Conservation (phyloP, 2,797 vertebrate genomes). For the Atherinosoma microstoma region DNA sequence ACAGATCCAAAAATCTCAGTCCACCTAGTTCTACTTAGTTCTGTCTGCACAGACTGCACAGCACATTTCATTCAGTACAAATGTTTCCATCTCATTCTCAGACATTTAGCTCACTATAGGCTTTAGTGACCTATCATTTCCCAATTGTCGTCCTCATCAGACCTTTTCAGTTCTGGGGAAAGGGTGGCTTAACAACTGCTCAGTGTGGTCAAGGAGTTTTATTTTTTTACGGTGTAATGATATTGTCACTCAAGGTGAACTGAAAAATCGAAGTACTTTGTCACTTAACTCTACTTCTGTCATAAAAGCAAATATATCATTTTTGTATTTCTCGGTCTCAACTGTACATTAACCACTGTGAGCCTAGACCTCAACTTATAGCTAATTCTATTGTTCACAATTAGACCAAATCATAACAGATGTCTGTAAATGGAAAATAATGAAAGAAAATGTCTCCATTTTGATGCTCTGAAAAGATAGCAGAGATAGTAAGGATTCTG, state of each 20-base stretch:
- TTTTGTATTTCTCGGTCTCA: neutral
- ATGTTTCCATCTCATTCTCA: constrained; percentile 49
- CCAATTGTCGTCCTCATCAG: constrained; percentile 44
- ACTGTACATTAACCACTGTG: neutral
- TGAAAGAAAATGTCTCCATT: neutral
- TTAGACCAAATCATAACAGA: neutral
- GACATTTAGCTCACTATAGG: constrained; percentile 43
- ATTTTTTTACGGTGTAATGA: constrained; percentile 28
- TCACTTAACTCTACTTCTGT: constrained; percentile 3
- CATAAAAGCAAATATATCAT: neutral
- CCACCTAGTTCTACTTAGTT: constrained; percentile 12
- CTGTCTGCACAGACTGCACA: constrained; percentile 20
- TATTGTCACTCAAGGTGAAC: constrained; percentile 5
- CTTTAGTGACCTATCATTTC: constrained; percentile 42
- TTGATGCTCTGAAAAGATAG: neutral
- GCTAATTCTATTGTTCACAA: neutral
- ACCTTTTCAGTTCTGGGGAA: constrained; percentile 29
- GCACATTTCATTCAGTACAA: constrained; percentile 15
- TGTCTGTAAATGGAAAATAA: neutral
- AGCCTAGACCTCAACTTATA: neutral
- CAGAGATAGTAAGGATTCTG: too few species aligned
- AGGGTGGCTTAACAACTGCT: constrained; percentile 7
- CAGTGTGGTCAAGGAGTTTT: constrained; percentile 16
- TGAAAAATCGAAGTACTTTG: constrained; percentile 15
- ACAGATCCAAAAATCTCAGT: constrained; percentile 10